Conservation (phyloP, 1,140 invertebrate species). For the Amphibalanus amphitrite region DNA sequence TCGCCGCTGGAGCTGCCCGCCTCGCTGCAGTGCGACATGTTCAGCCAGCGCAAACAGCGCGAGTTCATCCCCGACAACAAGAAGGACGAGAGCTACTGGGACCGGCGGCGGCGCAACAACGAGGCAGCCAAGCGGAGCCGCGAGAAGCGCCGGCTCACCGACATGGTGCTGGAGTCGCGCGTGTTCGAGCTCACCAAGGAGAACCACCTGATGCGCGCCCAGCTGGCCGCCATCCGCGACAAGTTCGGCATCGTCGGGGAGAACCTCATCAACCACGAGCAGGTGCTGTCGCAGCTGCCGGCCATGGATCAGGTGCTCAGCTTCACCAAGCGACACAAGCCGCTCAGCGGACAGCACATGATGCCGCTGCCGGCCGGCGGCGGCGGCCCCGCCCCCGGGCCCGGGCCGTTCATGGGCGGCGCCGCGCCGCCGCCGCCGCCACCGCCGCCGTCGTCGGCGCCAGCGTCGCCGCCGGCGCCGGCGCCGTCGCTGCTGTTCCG, state of each 20-base stretch:
- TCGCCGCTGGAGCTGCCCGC: conserved; percentile 14
- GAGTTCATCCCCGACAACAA: conserved; percentile 94
- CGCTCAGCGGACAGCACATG: conserved; percentile 8
- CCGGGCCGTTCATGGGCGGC: background rate
- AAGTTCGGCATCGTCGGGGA: conserved; percentile 82
- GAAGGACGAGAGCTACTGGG: conserved; percentile 96
- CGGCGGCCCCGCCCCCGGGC: background rate
- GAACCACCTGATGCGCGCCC: conserved; percentile 80
- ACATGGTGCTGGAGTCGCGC: conserved; percentile 86
- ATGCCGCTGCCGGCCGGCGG: conserved; percentile 2
- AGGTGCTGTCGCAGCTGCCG: conserved; percentile 63
- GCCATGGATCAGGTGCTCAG: conserved; percentile 62
- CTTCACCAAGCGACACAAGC: conserved; percentile 57
- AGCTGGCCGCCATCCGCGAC: conserved; percentile 78
- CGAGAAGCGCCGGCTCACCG: conserved; percentile 87
- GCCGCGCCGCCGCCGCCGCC: conserved; percentile 3
- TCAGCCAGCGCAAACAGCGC: conserved; percentile 71
- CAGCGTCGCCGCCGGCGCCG: background rate
- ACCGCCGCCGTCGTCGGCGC: background rate
- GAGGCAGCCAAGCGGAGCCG: conserved; percentile 85
- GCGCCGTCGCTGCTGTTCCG: background rate
- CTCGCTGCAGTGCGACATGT: conserved; percentile 46
- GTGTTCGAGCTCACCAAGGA: conserved; percentile 88
- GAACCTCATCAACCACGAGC: conserved; percentile 63
- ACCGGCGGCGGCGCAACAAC: conserved; percentile 81